Percentiles rank a stretch among this genome's conserved stretches.
These are phyloP conservation scores for Montipora cactus DNA, from an alignment of 64 coral and sea anemone species.

Conservation along the genomic window DNA sequence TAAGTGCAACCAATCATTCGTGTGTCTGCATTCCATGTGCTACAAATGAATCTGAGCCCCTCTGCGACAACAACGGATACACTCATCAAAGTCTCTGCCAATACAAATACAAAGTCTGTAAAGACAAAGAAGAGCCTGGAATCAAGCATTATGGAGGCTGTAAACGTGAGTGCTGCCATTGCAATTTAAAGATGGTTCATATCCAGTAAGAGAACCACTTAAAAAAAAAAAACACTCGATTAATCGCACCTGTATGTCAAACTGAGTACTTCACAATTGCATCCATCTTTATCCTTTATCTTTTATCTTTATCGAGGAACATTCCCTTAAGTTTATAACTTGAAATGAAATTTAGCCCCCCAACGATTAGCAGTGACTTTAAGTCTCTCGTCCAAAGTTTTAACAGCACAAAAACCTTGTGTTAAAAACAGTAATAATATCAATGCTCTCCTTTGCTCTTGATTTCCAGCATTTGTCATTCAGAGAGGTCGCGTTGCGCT, in stretches of 20 bases:
- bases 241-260: too few relatives aligned
- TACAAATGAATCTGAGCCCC: slow-evolving; percentile 40
- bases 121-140: slow-evolving; percentile 18
- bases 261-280: too few relatives aligned
- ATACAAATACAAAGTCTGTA: slow-evolving; percentile 60
- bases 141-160: slow-evolving; percentile 71
- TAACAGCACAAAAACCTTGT: too few relatives aligned
- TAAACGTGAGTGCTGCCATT: slow-evolving; percentile 59
- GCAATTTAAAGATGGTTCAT: too few relatives aligned
- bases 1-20: slow-evolving; percentile 15
- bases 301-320: too few relatives aligned
- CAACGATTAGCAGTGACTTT: too few relatives aligned
- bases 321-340: too few relatives aligned
- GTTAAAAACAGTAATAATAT: background rate
- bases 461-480: slow-evolving; percentile 63
- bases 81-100: slow-evolving; percentile 66
- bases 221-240: too few relatives aligned
- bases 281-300: too few relatives aligned
- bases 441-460: background rate
- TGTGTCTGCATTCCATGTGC: slow-evolving; percentile 44
- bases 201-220: too few relatives aligned
- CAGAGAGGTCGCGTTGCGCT: slow-evolving; percentile 76
- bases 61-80: slow-evolving; percentile 55
- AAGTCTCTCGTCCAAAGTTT: too few relatives aligned
- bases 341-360: too few relatives aligned